Percentiles rank a stretch among this genome's conserved stretches.
These are phyloP conservation scores for Tylochromis polylepis DNA, from an alignment of 2,113 vertebrate species.

Conservation along the genomic window DNA sequence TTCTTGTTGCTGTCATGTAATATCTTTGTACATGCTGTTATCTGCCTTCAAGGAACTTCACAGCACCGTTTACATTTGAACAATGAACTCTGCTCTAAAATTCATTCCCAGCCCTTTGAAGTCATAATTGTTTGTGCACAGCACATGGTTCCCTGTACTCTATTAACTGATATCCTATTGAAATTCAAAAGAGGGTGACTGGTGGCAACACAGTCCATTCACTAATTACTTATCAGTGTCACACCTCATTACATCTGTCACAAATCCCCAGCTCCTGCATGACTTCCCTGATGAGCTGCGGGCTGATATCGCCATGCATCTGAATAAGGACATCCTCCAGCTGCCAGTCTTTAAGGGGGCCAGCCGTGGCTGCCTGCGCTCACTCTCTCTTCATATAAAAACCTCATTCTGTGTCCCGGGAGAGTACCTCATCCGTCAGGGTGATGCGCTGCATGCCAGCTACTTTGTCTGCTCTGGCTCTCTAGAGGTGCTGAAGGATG, in stretches of 20 bases:
- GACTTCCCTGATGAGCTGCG: conserved; percentile 96
- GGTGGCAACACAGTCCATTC: conserved; percentile 1
- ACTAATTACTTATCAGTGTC: conserved; percentile 35
- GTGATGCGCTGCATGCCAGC: conserved; percentile 89
- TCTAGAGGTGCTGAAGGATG: conserved; percentile 90
- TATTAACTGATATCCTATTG: background rate
- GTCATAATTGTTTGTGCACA: background rate
- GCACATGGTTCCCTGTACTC: background rate
- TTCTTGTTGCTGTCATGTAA: conserved; percentile 3
- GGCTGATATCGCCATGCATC: conserved; percentile 94
- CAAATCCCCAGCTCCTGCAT: conserved; percentile 82
- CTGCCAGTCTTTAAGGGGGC: conserved; percentile 88
- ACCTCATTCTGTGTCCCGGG: conserved; percentile 93
- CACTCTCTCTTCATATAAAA: conserved; percentile 94
- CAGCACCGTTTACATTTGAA: background rate
- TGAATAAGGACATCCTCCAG: conserved; percentile 97
- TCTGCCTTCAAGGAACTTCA: background rate
- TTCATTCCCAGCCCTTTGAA: background rate
- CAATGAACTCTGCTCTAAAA: background rate
- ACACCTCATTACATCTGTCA: conserved; percentile 32
- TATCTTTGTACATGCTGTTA: background rate
- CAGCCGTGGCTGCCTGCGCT: conserved; percentile 91
- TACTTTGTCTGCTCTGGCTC: conserved; percentile 96
- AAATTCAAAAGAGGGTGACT: conserved; percentile 27
- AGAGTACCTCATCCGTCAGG: conserved; percentile 91